Evolutionary conservation across 2,113 vertebrate species (phyloP).

Genomic region (Leptodactylus fuscus): DNA sequence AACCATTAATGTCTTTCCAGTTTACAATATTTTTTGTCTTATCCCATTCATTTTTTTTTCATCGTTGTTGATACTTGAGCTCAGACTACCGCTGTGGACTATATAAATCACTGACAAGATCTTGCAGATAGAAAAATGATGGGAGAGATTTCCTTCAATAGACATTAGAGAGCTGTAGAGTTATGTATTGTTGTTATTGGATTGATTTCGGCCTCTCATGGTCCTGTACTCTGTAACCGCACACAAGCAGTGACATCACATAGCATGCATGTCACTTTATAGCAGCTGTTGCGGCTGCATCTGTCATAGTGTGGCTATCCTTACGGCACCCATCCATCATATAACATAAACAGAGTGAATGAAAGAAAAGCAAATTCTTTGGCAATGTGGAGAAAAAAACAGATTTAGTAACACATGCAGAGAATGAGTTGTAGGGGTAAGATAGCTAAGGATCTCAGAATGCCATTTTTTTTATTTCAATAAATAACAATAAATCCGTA

Average conservation of each 20-base stretch:
- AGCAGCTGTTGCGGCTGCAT: slow-evolving; percentile 44
- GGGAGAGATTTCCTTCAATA: neutral
- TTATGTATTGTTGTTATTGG: slow-evolving; percentile 14
- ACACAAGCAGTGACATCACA: slow-evolving; percentile 30
- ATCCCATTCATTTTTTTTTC: no score
- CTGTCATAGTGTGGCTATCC: neutral
- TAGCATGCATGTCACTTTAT: slow-evolving; percentile 16
- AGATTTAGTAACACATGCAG: neutral
- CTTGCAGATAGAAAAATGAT: neutral
- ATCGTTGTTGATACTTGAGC: no score
- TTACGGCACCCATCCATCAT: slow-evolving; percentile 19
- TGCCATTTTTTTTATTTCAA: no score
- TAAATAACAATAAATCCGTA: no score
- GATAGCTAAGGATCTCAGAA: neutral
- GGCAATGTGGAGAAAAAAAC: neutral
- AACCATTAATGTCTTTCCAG: neutral
- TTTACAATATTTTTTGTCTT: neutral
- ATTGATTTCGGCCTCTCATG: neutral
- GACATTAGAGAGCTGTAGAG: neutral
- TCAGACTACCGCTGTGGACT: neutral
- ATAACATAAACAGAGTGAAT: slow-evolving; percentile 27
- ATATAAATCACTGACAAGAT: neutral
- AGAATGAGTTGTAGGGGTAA: neutral
- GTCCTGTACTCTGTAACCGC: neutral
- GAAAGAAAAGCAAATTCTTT: slow-evolving; percentile 26